phyloP scores from a whole-genome alignment of 2,113 vertebrate species.

The Tachysurus vachellii region DNA sequence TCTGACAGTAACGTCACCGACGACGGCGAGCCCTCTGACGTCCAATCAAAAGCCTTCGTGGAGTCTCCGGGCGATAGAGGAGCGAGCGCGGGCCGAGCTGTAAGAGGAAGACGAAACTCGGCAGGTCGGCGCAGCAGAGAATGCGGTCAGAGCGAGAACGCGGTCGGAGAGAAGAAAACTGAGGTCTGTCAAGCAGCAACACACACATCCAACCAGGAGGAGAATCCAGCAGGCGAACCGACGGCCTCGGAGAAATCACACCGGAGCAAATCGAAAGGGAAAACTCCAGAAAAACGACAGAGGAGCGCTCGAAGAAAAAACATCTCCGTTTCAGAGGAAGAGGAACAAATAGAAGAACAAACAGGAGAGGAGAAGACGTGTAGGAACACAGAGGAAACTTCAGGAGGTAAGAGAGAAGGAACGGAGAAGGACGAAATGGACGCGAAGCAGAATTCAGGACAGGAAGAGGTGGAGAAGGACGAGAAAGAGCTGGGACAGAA shows the following conservation, averaged over 20 bases:
- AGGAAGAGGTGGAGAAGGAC: not conserved
- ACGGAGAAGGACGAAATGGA: not conserved
- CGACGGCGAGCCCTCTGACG: not conserved
- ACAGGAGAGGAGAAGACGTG: not conserved
- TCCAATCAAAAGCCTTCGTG: not conserved
- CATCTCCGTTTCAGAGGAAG: not conserved
- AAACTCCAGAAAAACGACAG: not conserved
- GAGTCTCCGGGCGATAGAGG: not conserved
- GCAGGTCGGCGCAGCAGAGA: not conserved
- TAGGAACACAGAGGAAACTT: not conserved
- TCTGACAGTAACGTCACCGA: slow-evolving; percentile 5
- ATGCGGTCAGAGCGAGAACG: not conserved
- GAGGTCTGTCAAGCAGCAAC: not conserved
- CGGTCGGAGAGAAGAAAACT: not conserved
- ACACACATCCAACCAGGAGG: not conserved
- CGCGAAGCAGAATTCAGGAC: not conserved
- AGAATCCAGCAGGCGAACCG: not conserved
- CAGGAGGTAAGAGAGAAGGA: too few species aligned
- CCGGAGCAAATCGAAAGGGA: not conserved
- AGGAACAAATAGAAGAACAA: not conserved
- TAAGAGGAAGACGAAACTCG: not conserved
- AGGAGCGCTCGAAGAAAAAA: not conserved
- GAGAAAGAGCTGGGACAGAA: too few species aligned
- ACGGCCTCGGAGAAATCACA: too few species aligned
- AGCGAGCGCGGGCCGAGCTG: not conserved